Evolutionary conservation across 2,888 invertebrate genomes (phyloP).

Genomic region (Leucoma salicis): DNA sequence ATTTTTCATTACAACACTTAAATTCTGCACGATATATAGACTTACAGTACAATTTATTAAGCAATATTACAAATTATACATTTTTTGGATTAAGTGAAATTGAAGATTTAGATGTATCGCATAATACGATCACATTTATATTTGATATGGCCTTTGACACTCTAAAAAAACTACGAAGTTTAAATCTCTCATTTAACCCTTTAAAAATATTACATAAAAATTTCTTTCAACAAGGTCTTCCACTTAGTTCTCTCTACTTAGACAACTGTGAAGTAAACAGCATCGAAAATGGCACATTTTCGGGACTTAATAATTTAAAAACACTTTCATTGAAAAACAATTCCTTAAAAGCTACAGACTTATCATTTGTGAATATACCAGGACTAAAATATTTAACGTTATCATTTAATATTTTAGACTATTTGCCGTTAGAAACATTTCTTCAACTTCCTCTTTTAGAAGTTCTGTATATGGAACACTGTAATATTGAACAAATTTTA

Average conservation of each 20-base stretch:
- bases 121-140: conserved; percentile 86
- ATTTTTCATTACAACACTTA: conserved; percentile 90
- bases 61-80: conserved; percentile 86
- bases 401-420: conserved; percentile 90
- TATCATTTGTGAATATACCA: conserved; percentile 88
- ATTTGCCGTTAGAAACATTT: conserved; percentile 86
- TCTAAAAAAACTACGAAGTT: conserved; percentile 87
- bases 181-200: conserved; percentile 91
- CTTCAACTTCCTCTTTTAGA: conserved; percentile 90
- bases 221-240: conserved; percentile 89
- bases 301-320: conserved; percentile 88
- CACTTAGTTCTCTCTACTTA: conserved; percentile 87
- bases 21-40: conserved; percentile 89
- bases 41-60: conserved; percentile 88
- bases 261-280: conserved; percentile 88
- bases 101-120: conserved; percentile 89
- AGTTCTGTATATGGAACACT: conserved; percentile 86
- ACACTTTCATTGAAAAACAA: conserved; percentile 90
- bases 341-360: conserved; percentile 85
- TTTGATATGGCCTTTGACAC: conserved; percentile 89
- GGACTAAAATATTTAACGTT: conserved; percentile 88
- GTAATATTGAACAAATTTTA: conserved; percentile 86
- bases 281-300: conserved; percentile 89
- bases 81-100: conserved; percentile 89
- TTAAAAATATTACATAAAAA: conserved; percentile 87